These are phyloP conservation scores for Cosmopolites sordidus DNA, from an alignment of 2,888 invertebrate species.

Conservation along the genomic window DNA sequence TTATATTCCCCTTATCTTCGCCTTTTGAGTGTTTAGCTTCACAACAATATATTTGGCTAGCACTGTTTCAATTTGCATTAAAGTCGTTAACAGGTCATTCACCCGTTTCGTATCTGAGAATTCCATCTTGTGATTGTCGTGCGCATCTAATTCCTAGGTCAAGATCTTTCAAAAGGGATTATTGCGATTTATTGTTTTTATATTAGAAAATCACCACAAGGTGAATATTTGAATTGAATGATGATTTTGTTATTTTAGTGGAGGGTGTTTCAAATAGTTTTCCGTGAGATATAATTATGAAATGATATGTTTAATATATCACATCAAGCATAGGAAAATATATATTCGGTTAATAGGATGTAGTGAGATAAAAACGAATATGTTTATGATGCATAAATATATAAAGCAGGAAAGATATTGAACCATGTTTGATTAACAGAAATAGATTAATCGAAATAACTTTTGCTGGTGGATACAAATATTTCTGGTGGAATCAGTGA, in stretches of 20 bases:
- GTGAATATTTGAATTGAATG: not conserved
- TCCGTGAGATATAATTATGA: too few relatives aligned
- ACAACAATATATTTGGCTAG: not conserved
- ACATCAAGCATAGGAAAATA: too few relatives aligned
- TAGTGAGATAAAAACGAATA: too few relatives aligned
- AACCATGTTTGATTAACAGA: too few relatives aligned
- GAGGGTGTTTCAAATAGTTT: not conserved
- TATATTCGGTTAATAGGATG: too few relatives aligned
- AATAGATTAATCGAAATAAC: too few relatives aligned
- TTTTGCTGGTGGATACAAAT: too few relatives aligned
- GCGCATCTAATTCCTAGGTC: constrained; percentile 4
- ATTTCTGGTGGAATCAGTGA: too few relatives aligned
- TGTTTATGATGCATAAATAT: too few relatives aligned
- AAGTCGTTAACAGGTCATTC: constrained; percentile 4
- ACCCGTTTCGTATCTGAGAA: constrained; percentile 5
- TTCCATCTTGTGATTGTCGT: not conserved
- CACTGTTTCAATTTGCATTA: constrained; percentile 5
- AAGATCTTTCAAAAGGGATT: constrained; percentile 3
- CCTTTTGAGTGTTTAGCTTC: not conserved
- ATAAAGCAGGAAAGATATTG: too few relatives aligned
- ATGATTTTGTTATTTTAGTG: constrained; percentile 3
- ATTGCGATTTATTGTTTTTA: constrained; percentile 9
- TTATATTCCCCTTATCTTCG: too few relatives aligned
- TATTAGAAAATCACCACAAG: constrained; percentile 2
- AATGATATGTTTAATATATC: too few relatives aligned